A percentile compares a stretch with the other conserved stretches of the same genome.
phyloP scores from a whole-genome alignment of 2,797 vertebrate species.

The Phoebastria nigripes region DNA sequence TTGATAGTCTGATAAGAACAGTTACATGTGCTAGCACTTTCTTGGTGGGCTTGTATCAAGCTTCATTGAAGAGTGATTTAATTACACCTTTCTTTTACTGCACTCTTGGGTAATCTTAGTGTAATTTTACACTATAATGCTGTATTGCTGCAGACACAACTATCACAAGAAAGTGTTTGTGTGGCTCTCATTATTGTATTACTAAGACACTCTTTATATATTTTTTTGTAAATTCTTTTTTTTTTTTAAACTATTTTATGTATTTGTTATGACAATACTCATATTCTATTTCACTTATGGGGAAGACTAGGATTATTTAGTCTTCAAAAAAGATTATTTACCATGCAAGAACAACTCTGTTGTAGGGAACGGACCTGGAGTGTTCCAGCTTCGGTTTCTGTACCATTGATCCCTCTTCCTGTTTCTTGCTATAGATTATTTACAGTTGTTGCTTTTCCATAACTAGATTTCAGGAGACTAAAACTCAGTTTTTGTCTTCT shows the following conservation, averaged over 20 bases:
- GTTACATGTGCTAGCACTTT: not conserved
- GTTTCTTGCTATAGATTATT: not conserved
- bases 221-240: not conserved
- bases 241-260: too few species aligned
- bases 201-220: not conserved
- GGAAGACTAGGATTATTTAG: not conserved
- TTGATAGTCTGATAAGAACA: not conserved
- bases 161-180: not conserved
- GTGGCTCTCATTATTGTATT: not conserved
- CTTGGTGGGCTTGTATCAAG: not conserved
- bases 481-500: not conserved
- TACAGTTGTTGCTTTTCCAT: not conserved
- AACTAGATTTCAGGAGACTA: not conserved
- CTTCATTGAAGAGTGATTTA: not conserved
- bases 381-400: not conserved
- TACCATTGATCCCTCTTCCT: not conserved
- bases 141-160: not conserved
- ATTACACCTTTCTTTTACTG: not conserved
- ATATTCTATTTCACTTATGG: accelerated
- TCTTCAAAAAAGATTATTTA: not conserved
- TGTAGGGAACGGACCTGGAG: not conserved
- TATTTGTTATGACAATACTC: not conserved
- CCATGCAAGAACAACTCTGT: not conserved
- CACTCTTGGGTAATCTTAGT: not conserved
- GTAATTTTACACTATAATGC: not conserved